phyloP scores from a whole-genome alignment of 30 jellyfish, hydroid and myxozoan genomes.

The Aurelia sp. region DNA sequence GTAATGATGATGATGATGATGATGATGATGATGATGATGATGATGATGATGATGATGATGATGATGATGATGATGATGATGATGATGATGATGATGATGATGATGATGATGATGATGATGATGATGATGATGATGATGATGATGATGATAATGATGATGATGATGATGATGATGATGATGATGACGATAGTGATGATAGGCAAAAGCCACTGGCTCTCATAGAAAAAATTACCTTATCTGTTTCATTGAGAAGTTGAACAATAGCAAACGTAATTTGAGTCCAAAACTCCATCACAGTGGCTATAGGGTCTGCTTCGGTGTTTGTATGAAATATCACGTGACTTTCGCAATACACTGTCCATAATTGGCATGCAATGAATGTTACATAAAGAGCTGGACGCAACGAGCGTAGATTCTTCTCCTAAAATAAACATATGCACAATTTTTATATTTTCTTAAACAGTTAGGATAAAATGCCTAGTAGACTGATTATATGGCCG shows the following conservation, averaged over 20 bases:
- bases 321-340: constrained; percentile 40
- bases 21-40: no score
- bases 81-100: no score
- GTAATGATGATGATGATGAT: no score
- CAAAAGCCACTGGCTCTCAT: not conserved
- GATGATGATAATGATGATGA: no score
- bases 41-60: no score
- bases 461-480: no score
- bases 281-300: constrained; percentile 91
- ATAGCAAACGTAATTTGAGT: constrained; percentile 63
- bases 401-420: constrained; percentile 30
- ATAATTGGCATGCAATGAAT: constrained; percentile 63
- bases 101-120: no score
- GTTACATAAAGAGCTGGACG: constrained; percentile 29
- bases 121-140: no score
- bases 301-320: constrained; percentile 65
- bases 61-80: no score
- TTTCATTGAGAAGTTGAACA: constrained; percentile 26
- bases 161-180: not conserved
- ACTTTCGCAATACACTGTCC: constrained; percentile 80
- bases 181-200: not conserved
- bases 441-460: not conserved
- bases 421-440: constrained; percentile 18
- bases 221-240: constrained; percentile 15
- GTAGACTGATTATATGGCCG: no score